These are phyloP conservation scores for Lophura nycthemera DNA, from an alignment of 2,113 vertebrate species.

Conservation along the genomic window DNA sequence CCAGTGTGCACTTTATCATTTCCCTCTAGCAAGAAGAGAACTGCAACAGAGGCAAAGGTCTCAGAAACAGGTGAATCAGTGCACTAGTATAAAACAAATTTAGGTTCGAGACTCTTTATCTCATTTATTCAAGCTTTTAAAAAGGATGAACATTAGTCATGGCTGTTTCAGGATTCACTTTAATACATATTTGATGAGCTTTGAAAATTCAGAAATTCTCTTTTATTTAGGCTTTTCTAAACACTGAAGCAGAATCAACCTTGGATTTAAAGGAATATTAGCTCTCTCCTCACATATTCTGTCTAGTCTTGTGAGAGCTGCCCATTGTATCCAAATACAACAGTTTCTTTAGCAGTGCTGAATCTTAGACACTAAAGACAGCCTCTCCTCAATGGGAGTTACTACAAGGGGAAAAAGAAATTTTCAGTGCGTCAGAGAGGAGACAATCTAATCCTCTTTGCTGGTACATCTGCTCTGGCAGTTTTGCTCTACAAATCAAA, in stretches of 20 bases:
- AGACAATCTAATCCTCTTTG: conserved; percentile 93
- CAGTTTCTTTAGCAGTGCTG: conserved; percentile 84
- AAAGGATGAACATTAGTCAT: conserved; percentile 16
- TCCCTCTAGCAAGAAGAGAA: background rate
- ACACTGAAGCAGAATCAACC: conserved; percentile 61
- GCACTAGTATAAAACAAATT: conserved; percentile 7
- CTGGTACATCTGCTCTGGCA: conserved; percentile 88
- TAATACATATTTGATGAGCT: conserved; percentile 72
- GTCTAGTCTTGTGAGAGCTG: conserved; percentile 83
- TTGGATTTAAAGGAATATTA: conserved; percentile 82
- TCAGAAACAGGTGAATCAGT: background rate
- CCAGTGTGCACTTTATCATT: background rate
- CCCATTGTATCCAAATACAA: conserved; percentile 87
- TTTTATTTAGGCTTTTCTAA: conserved; percentile 74
- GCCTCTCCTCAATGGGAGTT: conserved; percentile 85
- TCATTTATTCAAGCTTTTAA: conserved; percentile 38
- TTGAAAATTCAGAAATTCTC: conserved; percentile 61
- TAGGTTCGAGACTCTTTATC: background rate
- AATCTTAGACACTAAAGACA: conserved; percentile 87
- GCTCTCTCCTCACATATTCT: conserved; percentile 88
- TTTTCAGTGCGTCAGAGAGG: conserved; percentile 84
- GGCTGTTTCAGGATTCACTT: conserved; percentile 63
- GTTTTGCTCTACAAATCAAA: conserved; percentile 90
- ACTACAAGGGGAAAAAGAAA: conserved; percentile 81
- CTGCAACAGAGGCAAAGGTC: background rate